Conservation (phyloP, 2,113 vertebrate genomes). For the Otolemur garnettii region DNA sequence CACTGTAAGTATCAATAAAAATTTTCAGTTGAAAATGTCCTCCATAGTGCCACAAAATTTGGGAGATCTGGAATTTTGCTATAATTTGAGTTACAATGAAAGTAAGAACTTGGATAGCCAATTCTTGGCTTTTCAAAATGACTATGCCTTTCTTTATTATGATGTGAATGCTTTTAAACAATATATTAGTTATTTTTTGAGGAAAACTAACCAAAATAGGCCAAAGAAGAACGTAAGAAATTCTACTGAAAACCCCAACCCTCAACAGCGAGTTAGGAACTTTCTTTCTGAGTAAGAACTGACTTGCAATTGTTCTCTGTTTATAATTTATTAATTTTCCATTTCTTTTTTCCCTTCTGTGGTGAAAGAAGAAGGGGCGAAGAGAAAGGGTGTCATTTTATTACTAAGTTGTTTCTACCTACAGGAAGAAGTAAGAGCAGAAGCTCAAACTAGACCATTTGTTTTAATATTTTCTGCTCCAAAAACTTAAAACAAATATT, state of each 20-base stretch:
- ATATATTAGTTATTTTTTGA: not conserved
- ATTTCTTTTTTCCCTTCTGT: not conserved
- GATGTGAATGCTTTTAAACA: not conserved
- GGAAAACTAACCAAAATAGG: not conserved
- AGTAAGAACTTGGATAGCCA: not conserved
- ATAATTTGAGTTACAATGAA: not conserved
- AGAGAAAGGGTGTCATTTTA: not conserved
- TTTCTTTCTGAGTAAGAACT: not conserved
- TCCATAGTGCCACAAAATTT: not conserved
- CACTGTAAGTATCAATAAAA: not conserved
- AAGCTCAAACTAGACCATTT: not conserved
- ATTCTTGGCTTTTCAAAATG: slow-evolving; percentile 45
- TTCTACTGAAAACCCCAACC: not conserved
- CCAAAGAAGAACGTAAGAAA: not conserved
- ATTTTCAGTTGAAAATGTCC: not conserved
- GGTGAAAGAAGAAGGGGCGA: not conserved
- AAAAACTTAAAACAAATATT: not conserved
- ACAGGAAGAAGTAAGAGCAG: slow-evolving; percentile 4
- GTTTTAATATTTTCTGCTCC: not conserved
- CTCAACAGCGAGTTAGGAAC: not conserved
- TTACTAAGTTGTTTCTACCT: not conserved
- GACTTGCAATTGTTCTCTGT: not conserved
- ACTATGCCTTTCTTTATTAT: not conserved
- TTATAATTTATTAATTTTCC: not conserved
- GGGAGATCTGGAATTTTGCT: not conserved